Base-by-base conservation (phyloP, 2,888 invertebrate genomes). In the Pseudolycoriella hygida region DNA sequence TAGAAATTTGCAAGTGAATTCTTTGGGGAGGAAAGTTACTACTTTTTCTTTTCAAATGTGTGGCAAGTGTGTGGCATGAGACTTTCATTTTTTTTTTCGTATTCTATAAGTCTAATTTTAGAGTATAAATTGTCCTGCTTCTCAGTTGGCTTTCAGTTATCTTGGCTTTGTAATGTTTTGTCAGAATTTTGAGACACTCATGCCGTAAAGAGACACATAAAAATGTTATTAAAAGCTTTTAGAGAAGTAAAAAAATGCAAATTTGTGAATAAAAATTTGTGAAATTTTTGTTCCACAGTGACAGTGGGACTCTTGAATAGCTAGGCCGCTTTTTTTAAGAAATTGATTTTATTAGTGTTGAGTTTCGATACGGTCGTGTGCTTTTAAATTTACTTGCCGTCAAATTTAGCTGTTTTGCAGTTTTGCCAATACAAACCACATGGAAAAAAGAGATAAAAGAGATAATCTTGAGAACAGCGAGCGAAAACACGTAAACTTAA, bases 81-180 rank as follows among this genome's bases (percentile, higher is more conserved):
- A n/a, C n/a, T n/a, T n/a, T n/a, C n/a, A n/a, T n/a, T n/a, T n/a
- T 43, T 47, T 51, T 50, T 48, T 51, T 48, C 38, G 50, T 51
- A 40, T 42, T 17, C 11, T 18, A 19, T 32, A 18, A 8, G 8
- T 6, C 8, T 8, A 25, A 6, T 25, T 25, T 32, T 31, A 20
- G 30, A 12, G 3, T 38, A 41, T 40, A 46, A 45, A 47, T 49
- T 43, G 49, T 49, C 49, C 49, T 47, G 49, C 49, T 49, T 49
- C 45, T 42, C 41, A 10, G 25, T 25, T 25, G 4, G 25, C 11
- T 15, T 10, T 5, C 15, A 17, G 3, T 17, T 3, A 15, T 39
- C 14, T 31, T 25, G 25, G 25, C 25, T 25, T 8, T 25, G 14
- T 42, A 17, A 40, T 17, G 15, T 34, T 34, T 34, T 34, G 4